Base-by-base conservation (phyloP, 2,113 vertebrate genomes). In the Amblyornis subalaris region DNA sequence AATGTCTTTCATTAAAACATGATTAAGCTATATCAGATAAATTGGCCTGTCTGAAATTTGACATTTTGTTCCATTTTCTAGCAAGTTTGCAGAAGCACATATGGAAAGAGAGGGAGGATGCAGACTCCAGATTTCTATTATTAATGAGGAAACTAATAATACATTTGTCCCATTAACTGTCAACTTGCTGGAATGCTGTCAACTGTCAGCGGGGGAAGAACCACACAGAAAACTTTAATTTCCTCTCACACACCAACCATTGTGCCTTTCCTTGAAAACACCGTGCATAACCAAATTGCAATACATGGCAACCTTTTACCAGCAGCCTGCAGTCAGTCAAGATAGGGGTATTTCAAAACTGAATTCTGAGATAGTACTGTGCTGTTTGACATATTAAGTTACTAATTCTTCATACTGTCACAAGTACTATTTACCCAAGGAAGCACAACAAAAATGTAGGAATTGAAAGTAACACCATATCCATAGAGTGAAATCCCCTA, bases 1-100 rank as follows among this genome's bases (percentile, higher is more conserved):
- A 35, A 5, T 42, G 35, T 22, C 35, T 85, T 90, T 89, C 62
- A 85, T 48, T 85, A 76, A 75, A 87, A 91, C 36, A 55, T 6
- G 31, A 78, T 88, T 82, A 89, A 93, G 50, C 45, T 85, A 0
- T 6, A 82, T 14, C 61, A 75, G 50, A 90, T 89, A 91, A 89
- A 85, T 20, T 38, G 0, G 1, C 45, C 62, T 57, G 36, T 61
- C 81, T 85, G 67, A 66, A 94, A 89, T 35, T 26, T 79, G 66
- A 89, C 85, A 94, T 93, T 93, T 54, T 91, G 54, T 85, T 95
- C 62, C 50, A 88, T 55, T 93, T 96, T 91, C 85, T 24, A 85
- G 45, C 26, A 48, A 70, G 65, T 83, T 11, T 85, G 45, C 58
- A 89, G 70, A 79, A 85, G 54, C 36, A 47, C 35, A 72, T 85